Percentiles rank a stretch among this genome's conserved stretches.
These are phyloP conservation scores for Acleris sparsana DNA, from an alignment of 2,888 invertebrate genomes.

Conservation along the genomic window DNA sequence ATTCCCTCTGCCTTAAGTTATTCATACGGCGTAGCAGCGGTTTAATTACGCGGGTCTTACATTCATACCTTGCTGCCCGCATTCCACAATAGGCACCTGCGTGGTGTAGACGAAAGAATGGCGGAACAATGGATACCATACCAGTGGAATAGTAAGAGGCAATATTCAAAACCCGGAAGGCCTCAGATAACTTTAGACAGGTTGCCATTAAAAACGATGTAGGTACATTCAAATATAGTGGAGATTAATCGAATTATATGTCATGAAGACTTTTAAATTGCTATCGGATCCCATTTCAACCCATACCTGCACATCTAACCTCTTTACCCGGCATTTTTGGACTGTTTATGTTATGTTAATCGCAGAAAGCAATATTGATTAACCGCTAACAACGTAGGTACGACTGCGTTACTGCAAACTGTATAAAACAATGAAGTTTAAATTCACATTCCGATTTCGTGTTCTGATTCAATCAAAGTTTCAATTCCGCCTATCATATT, in stretches of 20 bases:
- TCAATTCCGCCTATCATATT: neutral
- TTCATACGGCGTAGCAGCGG: slow-evolving; percentile 4
- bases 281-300: too few relatives aligned
- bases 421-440: neutral
- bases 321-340: too few relatives aligned
- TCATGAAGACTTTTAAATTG: too few relatives aligned
- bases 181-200: too few relatives aligned
- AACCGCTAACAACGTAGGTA: too few relatives aligned
- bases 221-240: too few relatives aligned
- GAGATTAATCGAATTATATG: too few relatives aligned
- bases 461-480: slow-evolving; percentile 3
- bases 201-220: too few relatives aligned
- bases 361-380: too few relatives aligned
- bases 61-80: slow-evolving; percentile 20
- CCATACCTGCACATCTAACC: too few relatives aligned
- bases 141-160: neutral
- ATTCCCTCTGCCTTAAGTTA: slow-evolving; percentile 12
- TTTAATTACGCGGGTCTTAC: slow-evolving; percentile 29
- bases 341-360: too few relatives aligned
- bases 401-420: neutral
- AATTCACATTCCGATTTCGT: neutral
- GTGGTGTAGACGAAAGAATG: slow-evolving; percentile 14
- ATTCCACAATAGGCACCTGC: slow-evolving; percentile 12
- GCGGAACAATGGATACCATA: slow-evolving; percentile 16
- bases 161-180: too few relatives aligned